Conservation (phyloP, 2,113 vertebrate genomes). For the Numida meleagris region DNA sequence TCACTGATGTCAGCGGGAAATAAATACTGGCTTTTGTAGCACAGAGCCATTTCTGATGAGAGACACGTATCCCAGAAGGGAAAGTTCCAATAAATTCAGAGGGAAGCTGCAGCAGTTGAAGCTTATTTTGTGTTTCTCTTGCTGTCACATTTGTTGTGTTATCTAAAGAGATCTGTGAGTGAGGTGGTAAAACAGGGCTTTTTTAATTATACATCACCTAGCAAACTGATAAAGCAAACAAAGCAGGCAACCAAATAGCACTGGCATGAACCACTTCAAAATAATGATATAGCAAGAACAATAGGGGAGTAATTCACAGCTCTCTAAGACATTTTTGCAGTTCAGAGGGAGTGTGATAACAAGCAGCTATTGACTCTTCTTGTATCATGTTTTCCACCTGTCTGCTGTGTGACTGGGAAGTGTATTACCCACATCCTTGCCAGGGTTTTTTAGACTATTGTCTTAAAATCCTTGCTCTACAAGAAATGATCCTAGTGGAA, state of each 20-base stretch:
- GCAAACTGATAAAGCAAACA: constrained; percentile 50
- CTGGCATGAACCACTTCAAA: constrained; percentile 43
- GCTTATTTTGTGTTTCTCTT: constrained; percentile 8
- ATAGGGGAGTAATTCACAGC: constrained; percentile 32
- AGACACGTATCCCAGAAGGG: neutral
- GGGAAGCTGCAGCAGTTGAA: neutral
- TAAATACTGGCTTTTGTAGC: neutral
- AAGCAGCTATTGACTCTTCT: constrained; percentile 30
- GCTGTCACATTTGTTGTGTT: neutral
- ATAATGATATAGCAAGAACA: constrained; percentile 38
- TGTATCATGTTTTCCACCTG: constrained; percentile 17
- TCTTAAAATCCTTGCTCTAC: neutral
- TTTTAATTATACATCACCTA: constrained; percentile 54
- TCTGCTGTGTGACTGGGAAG: constrained; percentile 3
- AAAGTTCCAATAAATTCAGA: neutral
- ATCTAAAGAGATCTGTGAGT: constrained; percentile 24
- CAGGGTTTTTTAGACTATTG: neutral
- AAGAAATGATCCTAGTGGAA: neutral
- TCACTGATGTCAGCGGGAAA: neutral
- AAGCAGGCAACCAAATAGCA: constrained; percentile 2
- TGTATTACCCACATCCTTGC: neutral
- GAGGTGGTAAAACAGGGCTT: constrained; percentile 43
- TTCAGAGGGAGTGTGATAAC: constrained; percentile 20
- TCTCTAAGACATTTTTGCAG: constrained; percentile 7
- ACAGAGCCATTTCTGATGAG: neutral